A percentile compares a stretch with the other conserved stretches of the same genome.
Conservation (phyloP, 2,888 invertebrate genomes). For the Patella caerulea region DNA sequence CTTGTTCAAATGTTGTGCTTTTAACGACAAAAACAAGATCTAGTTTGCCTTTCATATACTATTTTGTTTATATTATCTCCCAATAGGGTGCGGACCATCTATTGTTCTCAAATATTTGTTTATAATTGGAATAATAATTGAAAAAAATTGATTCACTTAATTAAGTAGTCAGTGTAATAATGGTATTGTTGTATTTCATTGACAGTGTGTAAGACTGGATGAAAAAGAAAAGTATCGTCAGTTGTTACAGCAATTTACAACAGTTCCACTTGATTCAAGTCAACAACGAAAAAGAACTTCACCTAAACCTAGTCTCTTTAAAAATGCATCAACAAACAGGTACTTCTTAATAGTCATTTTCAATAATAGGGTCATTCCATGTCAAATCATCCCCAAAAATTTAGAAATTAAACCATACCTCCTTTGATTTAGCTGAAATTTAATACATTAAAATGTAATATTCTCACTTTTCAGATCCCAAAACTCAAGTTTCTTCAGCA, state of each 20-base stretch:
- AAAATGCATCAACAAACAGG: background rate
- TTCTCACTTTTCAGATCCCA: background rate
- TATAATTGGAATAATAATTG: no score
- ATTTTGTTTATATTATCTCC: background rate
- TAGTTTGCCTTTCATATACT: no score
- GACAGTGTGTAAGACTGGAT: conserved; percentile 56
- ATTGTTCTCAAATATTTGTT: no score
- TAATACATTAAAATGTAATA: conserved; percentile 19
- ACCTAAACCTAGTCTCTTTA: no score
- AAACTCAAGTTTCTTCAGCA: background rate
- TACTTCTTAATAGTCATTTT: background rate
- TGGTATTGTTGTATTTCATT: background rate
- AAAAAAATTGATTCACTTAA: no score
- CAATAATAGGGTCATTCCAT: background rate
- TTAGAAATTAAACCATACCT: no score
- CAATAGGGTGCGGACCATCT: background rate
- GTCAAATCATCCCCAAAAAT: no score
- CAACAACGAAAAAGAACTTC: no score
- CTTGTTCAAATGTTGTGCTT: no score
- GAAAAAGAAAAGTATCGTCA: conserved; percentile 58
- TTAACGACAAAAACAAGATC: no score
- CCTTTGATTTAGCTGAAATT: conserved; percentile 11
- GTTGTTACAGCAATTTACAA: conserved; percentile 57
- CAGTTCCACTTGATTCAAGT: conserved; percentile 30
- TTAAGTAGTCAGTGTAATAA: background rate